These are phyloP conservation scores for Platycheirus albimanus DNA, from an alignment of 2,888 invertebrate genomes.

Conservation along the genomic window DNA sequence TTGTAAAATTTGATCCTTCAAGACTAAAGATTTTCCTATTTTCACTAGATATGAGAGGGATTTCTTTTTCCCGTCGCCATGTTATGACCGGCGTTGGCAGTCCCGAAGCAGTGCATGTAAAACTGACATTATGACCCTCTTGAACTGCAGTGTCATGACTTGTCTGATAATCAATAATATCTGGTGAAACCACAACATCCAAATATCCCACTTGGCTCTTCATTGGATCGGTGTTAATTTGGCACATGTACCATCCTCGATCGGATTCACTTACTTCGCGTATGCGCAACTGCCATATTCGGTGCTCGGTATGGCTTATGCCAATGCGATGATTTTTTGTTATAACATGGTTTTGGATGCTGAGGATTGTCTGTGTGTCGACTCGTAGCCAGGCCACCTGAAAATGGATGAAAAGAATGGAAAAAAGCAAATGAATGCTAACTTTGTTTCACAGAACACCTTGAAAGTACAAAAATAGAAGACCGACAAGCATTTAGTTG, in stretches of 20 bases:
- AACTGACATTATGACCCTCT: slow-evolving; percentile 93
- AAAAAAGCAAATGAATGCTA: too few relatives aligned
- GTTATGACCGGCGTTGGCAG: slow-evolving; percentile 92
- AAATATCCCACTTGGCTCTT: slow-evolving; percentile 93
- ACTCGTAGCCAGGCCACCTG: slow-evolving; percentile 95
- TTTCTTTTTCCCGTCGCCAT: slow-evolving; percentile 93
- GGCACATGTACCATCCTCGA: slow-evolving; percentile 95
- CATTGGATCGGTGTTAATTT: slow-evolving; percentile 96
- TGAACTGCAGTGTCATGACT: slow-evolving; percentile 93
- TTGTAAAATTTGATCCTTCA: slow-evolving; percentile 80
- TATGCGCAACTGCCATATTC: slow-evolving; percentile 94
- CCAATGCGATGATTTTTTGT: slow-evolving; percentile 94
- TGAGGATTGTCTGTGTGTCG: slow-evolving; percentile 95
- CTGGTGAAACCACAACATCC: slow-evolving; percentile 94
- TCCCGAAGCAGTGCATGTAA: slow-evolving; percentile 94
- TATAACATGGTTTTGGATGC: slow-evolving; percentile 94
- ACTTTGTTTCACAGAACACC: too few relatives aligned
- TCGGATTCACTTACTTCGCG: slow-evolving; percentile 92
- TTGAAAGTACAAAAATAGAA: too few relatives aligned
- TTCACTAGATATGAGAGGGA: slow-evolving; percentile 83
- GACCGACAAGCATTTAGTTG: too few relatives aligned
- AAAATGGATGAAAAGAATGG: slow-evolving; percentile 73
- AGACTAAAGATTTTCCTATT: slow-evolving; percentile 78
- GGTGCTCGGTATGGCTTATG: slow-evolving; percentile 92
- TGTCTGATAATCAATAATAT: slow-evolving; percentile 93